Base-by-base conservation (phyloP, 2,888 invertebrate genomes). In the Nemapogon koenigi region DNA sequence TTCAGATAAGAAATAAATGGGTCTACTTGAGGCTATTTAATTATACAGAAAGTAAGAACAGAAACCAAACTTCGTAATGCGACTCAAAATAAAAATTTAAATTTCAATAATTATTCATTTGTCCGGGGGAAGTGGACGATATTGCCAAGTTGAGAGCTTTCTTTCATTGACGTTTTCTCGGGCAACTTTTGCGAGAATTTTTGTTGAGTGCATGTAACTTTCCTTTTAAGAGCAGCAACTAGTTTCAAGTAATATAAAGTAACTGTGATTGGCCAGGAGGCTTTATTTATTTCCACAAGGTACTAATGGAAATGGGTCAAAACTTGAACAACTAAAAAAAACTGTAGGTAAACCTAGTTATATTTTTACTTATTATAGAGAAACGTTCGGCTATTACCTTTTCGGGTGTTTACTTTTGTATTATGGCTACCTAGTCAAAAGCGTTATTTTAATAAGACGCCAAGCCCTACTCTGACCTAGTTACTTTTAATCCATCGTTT, bases 401-500 rank as follows among this genome's bases (percentile, higher is more conserved):
- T 11, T 38, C 10, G 16, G 32, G 28, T 35, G 39, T 39, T 33
- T 33, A 28, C 39, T 6, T 11, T 31, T 31, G 31, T 31, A 3
- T 4, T 31, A 17, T n/a, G 17, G 16, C 27, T n/a, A 28, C 14
- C n/a, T 15, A 17, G 16, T 8, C 51, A 64, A 62, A 57, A 49
- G 53, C 58, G 59, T 68, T 68, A 67, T 71, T 72, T 71, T 68
- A 61, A 63, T 70, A 70, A 72, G 62, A 59, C 53, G 62, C 31
- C 53, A 61, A 57, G 68, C 64, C 66, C 59, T 66, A 61, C 71
- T 70, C 65, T 76, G 73, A 75, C 73, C 76, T 52, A 73, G 57
- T 75, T 76, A 62, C 63, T 69, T 73, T 66, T 72, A 75, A 75
- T 76, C 75, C 75, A 76, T 73, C 69, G 71, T 69, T 76, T 76